Base-by-base conservation (phyloP, 2,888 invertebrate species). In the Scaptomyza reducta region DNA sequence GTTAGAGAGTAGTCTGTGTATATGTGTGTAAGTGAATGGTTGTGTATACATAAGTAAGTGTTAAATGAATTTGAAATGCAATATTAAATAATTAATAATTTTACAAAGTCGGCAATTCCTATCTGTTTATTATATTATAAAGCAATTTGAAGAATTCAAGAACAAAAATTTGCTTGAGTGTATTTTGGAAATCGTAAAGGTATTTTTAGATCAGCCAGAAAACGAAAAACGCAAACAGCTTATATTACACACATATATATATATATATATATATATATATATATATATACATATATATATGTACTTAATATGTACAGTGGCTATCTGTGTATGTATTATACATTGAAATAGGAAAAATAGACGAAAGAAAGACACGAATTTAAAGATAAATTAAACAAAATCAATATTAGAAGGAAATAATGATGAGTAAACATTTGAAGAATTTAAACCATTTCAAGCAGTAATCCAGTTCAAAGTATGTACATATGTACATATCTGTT, bases 171-270 rank as follows among this genome's bases (percentile, higher is more conserved):
- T 31, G 31, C 31, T 74, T 76, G 54, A 66, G 74, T 76, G 64
- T 83, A 67, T 88, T 82, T 78, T 89, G 89, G 87, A 87, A 82
- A 70, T 81, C 73, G 60, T 54, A 66, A 67, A 68, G 70, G 71
- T 87, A 87, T 87, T 87, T 87, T 79, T 87, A 89, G 87, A 70
- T 70, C 62, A 59, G 67, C 70, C 63, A 59, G 74, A 77, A 67
- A 62, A 55, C 70, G 69, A 79, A 75, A 74, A 89, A 88, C 87
- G 90, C 90, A 89, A 90, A 88, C 90, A 91, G 77, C 80, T 90
- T 77, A 87, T 79, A 83, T 90, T 90, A 88, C 90, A 40, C 44
- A 67, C 35, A 47, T 31, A 45, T 61, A 44, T 54, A 16, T 40
- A 53, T 45, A 47, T 31, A 56, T 49, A 41, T 68, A 59, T 50